phyloP scores from a whole-genome alignment of 2,797 vertebrate genomes.

The Lateolabrax maculatus region DNA sequence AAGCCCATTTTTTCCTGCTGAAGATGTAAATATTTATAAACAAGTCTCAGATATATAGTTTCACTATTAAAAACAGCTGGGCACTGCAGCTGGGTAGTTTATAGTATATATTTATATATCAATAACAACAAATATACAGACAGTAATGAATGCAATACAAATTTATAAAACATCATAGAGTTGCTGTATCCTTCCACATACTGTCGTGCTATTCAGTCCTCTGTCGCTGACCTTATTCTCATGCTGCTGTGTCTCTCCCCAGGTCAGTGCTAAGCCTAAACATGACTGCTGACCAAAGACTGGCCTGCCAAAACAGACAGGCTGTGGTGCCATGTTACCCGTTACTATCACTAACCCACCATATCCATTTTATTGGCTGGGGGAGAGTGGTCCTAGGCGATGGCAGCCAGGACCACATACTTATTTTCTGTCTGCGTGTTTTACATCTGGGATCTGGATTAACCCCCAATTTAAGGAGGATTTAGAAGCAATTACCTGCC shows the following conservation, averaged over 20 bases:
- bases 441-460: slow-evolving; percentile 69
- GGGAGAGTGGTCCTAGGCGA: slow-evolving; percentile 9
- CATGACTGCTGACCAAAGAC: slow-evolving; percentile 63
- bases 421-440: slow-evolving; percentile 40
- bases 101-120: no score
- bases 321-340: slow-evolving; percentile 47
- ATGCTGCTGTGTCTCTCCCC: slow-evolving; percentile 32
- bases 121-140: no score
- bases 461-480: slow-evolving; percentile 56
- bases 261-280: slow-evolving; percentile 64
- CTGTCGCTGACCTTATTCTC: slow-evolving; percentile 66
- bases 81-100: neutral
- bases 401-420: slow-evolving; percentile 17
- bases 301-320: slow-evolving; percentile 65
- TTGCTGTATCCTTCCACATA: neutral
- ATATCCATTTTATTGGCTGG: slow-evolving; percentile 62
- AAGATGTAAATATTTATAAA: no score
- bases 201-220: neutral
- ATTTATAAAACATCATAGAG: neutral
- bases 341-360: slow-evolving; percentile 51
- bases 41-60: neutral
- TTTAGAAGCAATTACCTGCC: slow-evolving; percentile 66
- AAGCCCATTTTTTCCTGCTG: neutral
- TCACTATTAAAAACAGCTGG: neutral
- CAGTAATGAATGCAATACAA: neutral